These are phyloP conservation scores for Gopherus flavomarginatus DNA, from an alignment of 2,113 vertebrate species.

Conservation along the genomic window DNA sequence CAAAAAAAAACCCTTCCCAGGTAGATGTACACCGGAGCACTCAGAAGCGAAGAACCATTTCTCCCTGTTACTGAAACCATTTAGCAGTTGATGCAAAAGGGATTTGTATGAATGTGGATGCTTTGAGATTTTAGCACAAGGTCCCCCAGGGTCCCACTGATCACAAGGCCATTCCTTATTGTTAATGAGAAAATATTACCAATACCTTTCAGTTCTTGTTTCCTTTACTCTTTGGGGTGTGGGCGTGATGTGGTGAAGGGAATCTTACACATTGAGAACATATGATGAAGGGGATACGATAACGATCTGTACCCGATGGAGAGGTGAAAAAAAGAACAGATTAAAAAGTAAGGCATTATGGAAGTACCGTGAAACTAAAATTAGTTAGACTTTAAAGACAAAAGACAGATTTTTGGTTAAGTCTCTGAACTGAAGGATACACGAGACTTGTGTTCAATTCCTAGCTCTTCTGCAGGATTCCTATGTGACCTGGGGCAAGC, in stretches of 20 bases:
- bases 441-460: background rate
- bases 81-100: background rate
- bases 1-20: background rate
- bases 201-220: background rate
- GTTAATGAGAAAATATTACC: background rate
- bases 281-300: background rate
- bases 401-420: background rate
- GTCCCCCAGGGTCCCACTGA: background rate
- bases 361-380: background rate
- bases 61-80: fast-evolving
- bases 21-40: background rate
- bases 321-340: background rate
- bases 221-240: background rate
- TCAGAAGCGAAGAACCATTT: background rate
- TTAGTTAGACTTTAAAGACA: background rate
- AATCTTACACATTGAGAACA: background rate
- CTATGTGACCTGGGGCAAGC: background rate
- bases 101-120: fast-evolving
- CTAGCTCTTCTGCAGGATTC: background rate
- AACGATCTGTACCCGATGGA: background rate
- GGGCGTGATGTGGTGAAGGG: background rate
- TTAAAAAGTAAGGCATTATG: background rate
- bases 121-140: background rate
- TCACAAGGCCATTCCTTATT: background rate
- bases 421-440: background rate